Conservation (phyloP, 2,888 invertebrate species). For the Noctua janthe region DNA sequence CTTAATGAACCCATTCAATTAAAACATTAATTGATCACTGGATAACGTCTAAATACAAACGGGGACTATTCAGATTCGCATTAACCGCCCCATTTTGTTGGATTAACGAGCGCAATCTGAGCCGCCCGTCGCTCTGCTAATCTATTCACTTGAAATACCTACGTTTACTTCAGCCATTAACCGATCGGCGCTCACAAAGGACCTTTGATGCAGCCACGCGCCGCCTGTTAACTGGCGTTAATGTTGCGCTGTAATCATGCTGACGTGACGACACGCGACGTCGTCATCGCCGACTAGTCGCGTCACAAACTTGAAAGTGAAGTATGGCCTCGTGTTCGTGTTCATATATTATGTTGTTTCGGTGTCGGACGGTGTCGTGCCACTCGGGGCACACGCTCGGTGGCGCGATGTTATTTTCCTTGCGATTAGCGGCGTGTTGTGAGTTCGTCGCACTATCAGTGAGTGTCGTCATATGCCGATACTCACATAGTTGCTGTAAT, state of each 20-base stretch:
- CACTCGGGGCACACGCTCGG: background rate
- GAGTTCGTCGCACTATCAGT: background rate
- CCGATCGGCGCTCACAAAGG: slow-evolving; percentile 55
- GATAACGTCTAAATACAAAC: slow-evolving; percentile 56
- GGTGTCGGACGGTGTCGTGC: background rate
- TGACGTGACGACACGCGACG: background rate
- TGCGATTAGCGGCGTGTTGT: slow-evolving; percentile 19
- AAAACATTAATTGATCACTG: slow-evolving; percentile 61
- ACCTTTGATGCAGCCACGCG: slow-evolving; percentile 58
- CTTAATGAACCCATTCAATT: slow-evolving; percentile 53
- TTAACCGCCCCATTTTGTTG: slow-evolving; percentile 62
- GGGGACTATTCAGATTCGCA: slow-evolving; percentile 61
- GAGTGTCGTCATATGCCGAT: slow-evolving; percentile 7
- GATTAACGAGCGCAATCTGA: slow-evolving; percentile 64
- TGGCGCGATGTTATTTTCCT: slow-evolving; percentile 17
- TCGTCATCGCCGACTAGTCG: background rate
- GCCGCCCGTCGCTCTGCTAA: slow-evolving; percentile 53
- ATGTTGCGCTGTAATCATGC: slow-evolving; percentile 18
- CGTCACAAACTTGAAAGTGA: background rate
- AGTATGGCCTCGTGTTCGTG: background rate
- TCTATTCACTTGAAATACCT: slow-evolving; percentile 64
- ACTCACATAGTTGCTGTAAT: background rate
- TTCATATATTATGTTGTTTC: background rate
- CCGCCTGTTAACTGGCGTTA: slow-evolving; percentile 34
- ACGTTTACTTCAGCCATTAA: slow-evolving; percentile 61